These are phyloP conservation scores for Cheumatopsyche charites DNA, from an alignment of 1,140 invertebrate species.

Conservation along the genomic window DNA sequence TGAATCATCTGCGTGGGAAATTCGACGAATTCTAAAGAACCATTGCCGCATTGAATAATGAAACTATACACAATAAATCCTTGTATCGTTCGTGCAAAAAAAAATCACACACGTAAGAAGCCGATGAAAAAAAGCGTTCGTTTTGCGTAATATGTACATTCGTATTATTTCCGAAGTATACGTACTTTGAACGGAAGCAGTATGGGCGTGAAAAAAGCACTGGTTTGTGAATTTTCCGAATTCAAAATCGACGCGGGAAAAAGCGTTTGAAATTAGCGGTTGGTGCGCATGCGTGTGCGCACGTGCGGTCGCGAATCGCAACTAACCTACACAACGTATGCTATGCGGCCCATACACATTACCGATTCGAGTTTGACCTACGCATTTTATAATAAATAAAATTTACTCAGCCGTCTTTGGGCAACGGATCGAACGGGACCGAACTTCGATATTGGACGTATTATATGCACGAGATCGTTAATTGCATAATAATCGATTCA, in stretches of 20 bases:
- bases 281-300: conserved; percentile 35
- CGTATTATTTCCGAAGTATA: too few species aligned
- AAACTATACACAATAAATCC: neutral
- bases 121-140: neutral
- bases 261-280: neutral
- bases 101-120: neutral
- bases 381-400: conserved; percentile 49
- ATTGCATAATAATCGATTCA: neutral
- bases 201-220: too few species aligned
- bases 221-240: too few species aligned
- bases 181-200: too few species aligned
- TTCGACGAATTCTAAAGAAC: neutral
- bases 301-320: conserved; percentile 34
- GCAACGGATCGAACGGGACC: conserved; percentile 19
- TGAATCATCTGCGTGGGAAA: conserved; percentile 11
- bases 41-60: neutral
- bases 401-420: conserved; percentile 37
- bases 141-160: too few species aligned
- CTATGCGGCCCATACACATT: conserved; percentile 23
- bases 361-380: conserved; percentile 44
- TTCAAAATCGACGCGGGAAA: neutral
- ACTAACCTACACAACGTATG: conserved; percentile 36
- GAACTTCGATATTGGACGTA: neutral
- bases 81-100: neutral
- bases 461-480: neutral